Base-by-base conservation (phyloP, 2,888 invertebrate genomes). In the Thumatha senex region DNA sequence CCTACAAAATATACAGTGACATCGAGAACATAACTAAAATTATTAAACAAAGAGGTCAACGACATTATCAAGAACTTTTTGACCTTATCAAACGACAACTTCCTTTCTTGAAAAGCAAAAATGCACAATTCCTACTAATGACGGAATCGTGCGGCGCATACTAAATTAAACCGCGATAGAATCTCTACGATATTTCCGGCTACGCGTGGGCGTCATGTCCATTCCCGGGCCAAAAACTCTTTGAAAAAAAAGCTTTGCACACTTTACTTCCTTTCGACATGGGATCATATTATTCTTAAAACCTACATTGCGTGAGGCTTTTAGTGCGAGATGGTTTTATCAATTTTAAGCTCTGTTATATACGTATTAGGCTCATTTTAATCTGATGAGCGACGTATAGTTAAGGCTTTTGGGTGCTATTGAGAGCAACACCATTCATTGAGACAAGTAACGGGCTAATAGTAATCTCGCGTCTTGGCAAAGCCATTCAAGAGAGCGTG, bases 371-470 rank as follows among this genome's bases (percentile, higher is more conserved):
- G 75, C 66, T 64, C 61, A 78, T 59, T 70, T 77, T 81, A 55
- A 61, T 63, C 48, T 67, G 61, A 61, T 55, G 54, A 34, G 45
- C 61, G 44, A 56, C 55, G 58, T 67, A 72, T 71, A 61, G 76
- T 74, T 78, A 75, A 79, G 76, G 65, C 80, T 70, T 81, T 82
- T 78, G 74, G 79, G 73, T 70, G 74, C 74, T 75, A 74, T 76
- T 64, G 66, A 72, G 76, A 76, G 80, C 82, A 80, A 78, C 78
- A 83, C 84, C 85, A 87, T 88, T 88, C 89, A 89, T 89, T 89
- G 82, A 89, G 84, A 84, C 81, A 85, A 88, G 83, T 89, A 89
- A 89, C 89, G 89, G 89, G 80, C 84, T 85, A 84, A 87, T 88
- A 88, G 86, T 88, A 85, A 84, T 85, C 83, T 85, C 74, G 76